Percentiles rank a stretch among this genome's conserved stretches.
phyloP scores from a whole-genome alignment of 2,888 invertebrate genomes.

The Calliopum simillimum region DNA sequence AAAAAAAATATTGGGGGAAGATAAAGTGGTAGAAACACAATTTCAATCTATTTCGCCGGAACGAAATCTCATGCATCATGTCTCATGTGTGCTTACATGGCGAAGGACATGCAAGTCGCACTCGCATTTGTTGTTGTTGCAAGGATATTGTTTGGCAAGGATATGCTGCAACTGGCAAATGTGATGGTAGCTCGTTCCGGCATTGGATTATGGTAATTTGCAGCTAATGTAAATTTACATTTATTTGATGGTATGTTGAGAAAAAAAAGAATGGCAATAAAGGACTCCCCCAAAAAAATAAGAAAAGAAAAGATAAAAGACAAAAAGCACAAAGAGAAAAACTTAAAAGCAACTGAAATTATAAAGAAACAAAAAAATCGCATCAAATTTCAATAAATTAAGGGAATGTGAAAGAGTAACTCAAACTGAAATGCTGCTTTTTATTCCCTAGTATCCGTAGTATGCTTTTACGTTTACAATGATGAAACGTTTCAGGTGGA shows the following conservation, averaged over 20 bases:
- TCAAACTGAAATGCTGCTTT: no score
- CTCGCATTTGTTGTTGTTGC: conserved; percentile 29
- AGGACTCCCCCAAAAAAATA: no score
- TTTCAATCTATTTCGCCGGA: background rate
- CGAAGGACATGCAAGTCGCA: conserved; percentile 20
- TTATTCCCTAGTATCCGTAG: no score
- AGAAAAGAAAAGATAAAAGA: background rate
- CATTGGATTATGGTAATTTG: conserved; percentile 48
- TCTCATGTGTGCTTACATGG: conserved; percentile 25
- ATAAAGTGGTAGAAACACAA: no score
- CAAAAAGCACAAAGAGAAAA: background rate
- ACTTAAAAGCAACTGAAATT: conserved; percentile 9
- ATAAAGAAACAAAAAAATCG: background rate
- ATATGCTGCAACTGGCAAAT: conserved; percentile 37
- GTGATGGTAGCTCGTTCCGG: conserved; percentile 44
- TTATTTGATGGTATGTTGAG: background rate
- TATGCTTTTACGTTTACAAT: no score
- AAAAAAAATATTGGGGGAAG: background rate
- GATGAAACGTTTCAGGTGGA: no score
- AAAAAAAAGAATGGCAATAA: no score
- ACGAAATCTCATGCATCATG: conserved; percentile 26
- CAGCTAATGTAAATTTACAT: conserved; percentile 43
- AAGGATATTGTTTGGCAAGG: conserved; percentile 10
- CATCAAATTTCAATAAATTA: no score
- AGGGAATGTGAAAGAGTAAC: no score